phyloP scores from a whole-genome alignment of 2,888 invertebrate species.

The Poecilus cupreus region DNA sequence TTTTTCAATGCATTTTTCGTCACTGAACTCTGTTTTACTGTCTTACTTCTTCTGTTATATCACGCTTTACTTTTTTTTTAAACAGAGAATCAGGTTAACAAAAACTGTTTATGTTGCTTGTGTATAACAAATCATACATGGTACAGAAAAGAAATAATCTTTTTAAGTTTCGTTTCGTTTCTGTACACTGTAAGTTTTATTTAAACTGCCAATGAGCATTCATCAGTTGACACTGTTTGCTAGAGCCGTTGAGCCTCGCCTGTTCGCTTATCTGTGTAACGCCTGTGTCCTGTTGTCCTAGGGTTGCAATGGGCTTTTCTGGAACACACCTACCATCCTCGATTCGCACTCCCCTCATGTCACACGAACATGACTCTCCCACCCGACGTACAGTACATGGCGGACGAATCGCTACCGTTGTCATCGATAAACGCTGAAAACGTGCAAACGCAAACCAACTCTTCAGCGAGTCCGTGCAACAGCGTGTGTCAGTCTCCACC shows the following conservation, averaged over 20 bases:
- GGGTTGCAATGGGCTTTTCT: constrained; percentile 91
- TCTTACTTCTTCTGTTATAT: constrained; percentile 23
- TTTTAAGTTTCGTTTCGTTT: constrained; percentile 15
- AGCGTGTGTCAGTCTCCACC: constrained; percentile 66
- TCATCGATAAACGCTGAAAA: constrained; percentile 52
- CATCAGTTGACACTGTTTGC: constrained; percentile 56
- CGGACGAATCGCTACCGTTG: constrained; percentile 66
- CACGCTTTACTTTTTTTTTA: constrained; percentile 14
- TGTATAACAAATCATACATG: constrained; percentile 23
- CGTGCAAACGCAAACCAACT: constrained; percentile 58
- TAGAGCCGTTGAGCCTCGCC: constrained; percentile 57
- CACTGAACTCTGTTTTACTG: constrained; percentile 26
- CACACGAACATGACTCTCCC: constrained; percentile 74
- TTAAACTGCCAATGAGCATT: constrained; percentile 14
- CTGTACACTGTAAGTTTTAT: neutral
- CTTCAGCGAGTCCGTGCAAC: constrained; percentile 64
- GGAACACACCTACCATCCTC: constrained; percentile 84
- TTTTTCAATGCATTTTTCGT: constrained; percentile 22
- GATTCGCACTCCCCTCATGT: constrained; percentile 80
- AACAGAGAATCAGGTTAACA: constrained; percentile 31
- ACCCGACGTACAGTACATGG: constrained; percentile 69
- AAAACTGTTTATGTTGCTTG: constrained; percentile 20
- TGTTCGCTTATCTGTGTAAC: constrained; percentile 47
- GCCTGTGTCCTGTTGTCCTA: constrained; percentile 67
- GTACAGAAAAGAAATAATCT: constrained; percentile 20